These are phyloP conservation scores for Drosophila engyochracea DNA, from an alignment of 2,888 invertebrate species.

Conservation along the genomic window DNA sequence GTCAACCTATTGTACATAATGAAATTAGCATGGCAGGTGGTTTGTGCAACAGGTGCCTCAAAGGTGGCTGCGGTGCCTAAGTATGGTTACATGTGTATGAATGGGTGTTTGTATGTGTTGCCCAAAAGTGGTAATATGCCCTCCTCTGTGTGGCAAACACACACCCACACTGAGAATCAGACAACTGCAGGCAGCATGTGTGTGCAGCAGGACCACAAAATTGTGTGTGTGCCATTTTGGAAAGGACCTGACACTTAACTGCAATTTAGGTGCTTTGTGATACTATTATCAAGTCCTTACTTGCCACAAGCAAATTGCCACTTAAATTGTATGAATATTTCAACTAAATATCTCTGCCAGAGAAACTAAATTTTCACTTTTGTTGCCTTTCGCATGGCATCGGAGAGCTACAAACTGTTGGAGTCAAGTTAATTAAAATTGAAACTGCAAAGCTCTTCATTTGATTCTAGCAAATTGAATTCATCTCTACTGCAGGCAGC, in stretches of 20 bases:
- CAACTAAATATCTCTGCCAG: background rate
- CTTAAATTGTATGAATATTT: constrained; percentile 6
- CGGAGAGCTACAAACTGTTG: background rate
- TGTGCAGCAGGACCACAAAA: constrained; percentile 32
- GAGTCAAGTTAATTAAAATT: constrained; percentile 56
- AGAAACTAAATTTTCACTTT: constrained; percentile 6
- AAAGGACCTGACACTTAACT: constrained; percentile 46
- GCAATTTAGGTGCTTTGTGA: constrained; percentile 56
- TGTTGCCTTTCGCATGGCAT: background rate
- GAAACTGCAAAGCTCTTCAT: constrained; percentile 53
- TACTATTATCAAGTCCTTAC: constrained; percentile 34
- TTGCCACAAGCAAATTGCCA: constrained; percentile 18
- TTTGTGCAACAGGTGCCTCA: constrained; percentile 62
- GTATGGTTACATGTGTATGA: background rate
- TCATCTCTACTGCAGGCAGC: constrained; percentile 38
- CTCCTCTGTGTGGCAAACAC: background rate
- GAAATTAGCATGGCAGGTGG: constrained; percentile 64
- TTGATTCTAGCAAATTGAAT: constrained; percentile 64
- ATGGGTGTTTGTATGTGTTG: constrained; percentile 15
- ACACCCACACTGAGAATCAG: background rate
- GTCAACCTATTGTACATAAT: constrained; percentile 55
- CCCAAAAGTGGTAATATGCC: constrained; percentile 32
- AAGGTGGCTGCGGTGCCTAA: constrained; percentile 45
- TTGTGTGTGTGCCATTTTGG: constrained; percentile 13
- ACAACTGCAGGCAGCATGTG: background rate